These are phyloP conservation scores for Zaprionus taronus DNA, from an alignment of 1,140 invertebrate species.

Conservation along the genomic window DNA sequence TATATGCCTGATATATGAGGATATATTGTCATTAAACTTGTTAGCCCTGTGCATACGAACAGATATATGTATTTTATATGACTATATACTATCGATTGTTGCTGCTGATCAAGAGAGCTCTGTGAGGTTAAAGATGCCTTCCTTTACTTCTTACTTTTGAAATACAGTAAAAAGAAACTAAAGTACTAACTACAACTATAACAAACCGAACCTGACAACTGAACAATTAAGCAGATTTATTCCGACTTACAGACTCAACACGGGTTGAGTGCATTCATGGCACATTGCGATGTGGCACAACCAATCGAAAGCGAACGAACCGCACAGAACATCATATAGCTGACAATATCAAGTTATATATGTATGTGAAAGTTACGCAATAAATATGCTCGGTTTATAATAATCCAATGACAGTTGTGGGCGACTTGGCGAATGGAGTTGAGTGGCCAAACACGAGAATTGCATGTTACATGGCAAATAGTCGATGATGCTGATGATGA, in stretches of 20 bases:
- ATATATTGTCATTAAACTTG: not conserved
- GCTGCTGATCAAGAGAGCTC: too few species aligned
- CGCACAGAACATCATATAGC: slow-evolving; percentile 21
- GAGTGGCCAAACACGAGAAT: slow-evolving; percentile 1
- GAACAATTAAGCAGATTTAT: not conserved
- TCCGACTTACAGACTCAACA: not conserved
- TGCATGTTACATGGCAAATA: slow-evolving; percentile 23
- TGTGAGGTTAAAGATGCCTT: too few species aligned
- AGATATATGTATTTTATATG: not conserved
- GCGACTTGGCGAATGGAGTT: slow-evolving; percentile 23
- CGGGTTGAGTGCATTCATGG: not conserved
- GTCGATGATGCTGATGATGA: slow-evolving; percentile 20
- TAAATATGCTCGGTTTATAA: slow-evolving; percentile 80
- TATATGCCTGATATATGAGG: not conserved
- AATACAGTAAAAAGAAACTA: not conserved
- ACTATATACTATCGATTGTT: too few species aligned
- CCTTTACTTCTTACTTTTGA: not conserved
- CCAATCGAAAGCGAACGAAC: slow-evolving; percentile 16
- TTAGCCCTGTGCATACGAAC: not conserved
- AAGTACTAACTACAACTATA: not conserved
- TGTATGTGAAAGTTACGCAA: slow-evolving; percentile 65
- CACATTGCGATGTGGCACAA: not conserved
- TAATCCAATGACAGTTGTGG: slow-evolving; percentile 78
- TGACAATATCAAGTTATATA: slow-evolving; percentile 44
- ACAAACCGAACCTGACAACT: not conserved